Evolutionary conservation across 2,113 vertebrate genomes (phyloP), one percentile per base, ranked within the genome.

Genomic region (mouse (Mus musculus)): DNA sequence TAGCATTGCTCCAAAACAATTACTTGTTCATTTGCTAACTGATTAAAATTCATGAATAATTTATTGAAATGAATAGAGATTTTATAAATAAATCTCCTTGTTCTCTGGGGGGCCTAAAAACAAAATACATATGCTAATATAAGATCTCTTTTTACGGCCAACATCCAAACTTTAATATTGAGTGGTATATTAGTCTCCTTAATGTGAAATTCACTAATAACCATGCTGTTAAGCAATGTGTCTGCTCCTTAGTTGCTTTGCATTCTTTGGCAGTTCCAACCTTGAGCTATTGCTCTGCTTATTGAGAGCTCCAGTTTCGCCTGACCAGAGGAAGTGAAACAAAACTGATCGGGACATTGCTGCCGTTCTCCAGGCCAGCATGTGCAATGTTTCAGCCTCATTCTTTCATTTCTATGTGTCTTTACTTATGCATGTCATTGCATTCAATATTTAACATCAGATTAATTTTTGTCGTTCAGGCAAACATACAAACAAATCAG

Each of bases 1-100:
- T 99, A 99, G 99, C 99, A 98, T 98, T 98, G 92, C 98, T 98
- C 96, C 91, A 96, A 98, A 99, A 98, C 98, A 98, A 98, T 98
- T 99, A 98, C 98, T 98, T 98, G 98, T 98, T 99, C 98, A 98
- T 99, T 99, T 98, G 97, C 98, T 97, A 97, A 97, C 98, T 98
- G 98, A 98, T 99, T 99, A 99, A 98, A 99, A 98, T 98, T 98
- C 98, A 99, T 99, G 97, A 97, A 98, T 99, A 99, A 99, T 99
- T 99, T 98, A 98, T 98, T 98, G 95, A 98, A 98, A 98, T 98
- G 95, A 96, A 97, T 97, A 98, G 97, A 98, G 98, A 98, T 98
- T 99, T 98, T 98, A 98, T 98, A 99, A 99, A 97, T 98, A 98
- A 98, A 94, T 94, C 80, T 98, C 88, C 96, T 97, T 98, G 88